Evolutionary conservation across 2,797 vertebrate species (phyloP), one percentile per base, ranked within the genome.

Genomic region (Platalea minor): DNA sequence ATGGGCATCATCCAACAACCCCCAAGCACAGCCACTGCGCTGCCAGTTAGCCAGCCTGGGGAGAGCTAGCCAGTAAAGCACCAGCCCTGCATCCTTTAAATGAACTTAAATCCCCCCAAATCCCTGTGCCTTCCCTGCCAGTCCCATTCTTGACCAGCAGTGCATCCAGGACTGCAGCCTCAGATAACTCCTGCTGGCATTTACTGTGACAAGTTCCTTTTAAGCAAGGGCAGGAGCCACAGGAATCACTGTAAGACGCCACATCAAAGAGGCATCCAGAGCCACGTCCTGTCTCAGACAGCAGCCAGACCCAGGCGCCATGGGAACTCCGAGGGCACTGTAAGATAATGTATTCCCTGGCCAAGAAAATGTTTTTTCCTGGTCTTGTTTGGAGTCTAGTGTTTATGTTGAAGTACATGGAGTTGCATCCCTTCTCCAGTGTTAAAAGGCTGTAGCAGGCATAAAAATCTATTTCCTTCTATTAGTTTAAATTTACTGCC

Each of bases 1-100:
- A 0, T 1, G 65, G 37, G 48, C 56, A 41, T 56, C 1, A 1
- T 13, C 56, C 57, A 24, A 23, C 0, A 1, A 16, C 39, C 69
- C 39, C 13, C 2, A 25, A 35, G 29, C 3, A 8, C 59, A 60
- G 16, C 67, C 75, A 4, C n/a, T 29, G 13, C 2, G 5, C 68
- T 65, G 70, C 57, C 35, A 39, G 15, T 10, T 48, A 79, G 76
- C 17, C 70, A 48, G 45, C 43, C 37, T 29, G 56, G 51, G 23
- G 37, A 72, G 21, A 57, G 64, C n/a, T 54, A 63, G 51, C 43
- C 60, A 29, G 70, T 23, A 29, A 50, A 74, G 43, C 73, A 72
- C 29, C 59, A 79, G 33, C 54, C 21, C 45, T 53, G 50, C 10
- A 14, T 68, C n/a, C 54, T 84, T 76, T 48, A 46, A 63, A 53